Evolutionary conservation across 2,888 invertebrate species (phyloP).

Genomic region (Agapetus fuscipes): DNA sequence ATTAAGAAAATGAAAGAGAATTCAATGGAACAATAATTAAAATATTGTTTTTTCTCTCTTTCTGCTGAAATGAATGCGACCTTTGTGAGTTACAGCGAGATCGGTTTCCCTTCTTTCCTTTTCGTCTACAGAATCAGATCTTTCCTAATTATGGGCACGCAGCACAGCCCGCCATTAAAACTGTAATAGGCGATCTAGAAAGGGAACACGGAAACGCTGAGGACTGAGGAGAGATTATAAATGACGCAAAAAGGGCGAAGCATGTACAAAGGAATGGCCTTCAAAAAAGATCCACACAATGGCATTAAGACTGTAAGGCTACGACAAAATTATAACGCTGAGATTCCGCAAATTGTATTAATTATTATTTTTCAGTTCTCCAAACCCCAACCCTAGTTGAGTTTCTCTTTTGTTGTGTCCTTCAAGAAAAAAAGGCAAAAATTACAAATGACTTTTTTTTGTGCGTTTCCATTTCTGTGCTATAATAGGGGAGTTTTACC

Average conservation of each 20-base stretch:
- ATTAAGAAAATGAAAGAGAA: no score
- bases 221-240: conserved; percentile 20
- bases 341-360: conserved; percentile 22
- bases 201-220: conserved; percentile 19
- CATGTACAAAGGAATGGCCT: conserved; percentile 13
- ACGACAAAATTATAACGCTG: conserved; percentile 21
- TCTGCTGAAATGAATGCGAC: no score
- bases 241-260: conserved; percentile 15
- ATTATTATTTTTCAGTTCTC: conserved; percentile 18
- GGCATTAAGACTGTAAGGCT: conserved; percentile 21
- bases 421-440: conserved; percentile 9
- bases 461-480: conserved; percentile 20
- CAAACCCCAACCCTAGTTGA: background rate
- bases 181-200: conserved; percentile 22
- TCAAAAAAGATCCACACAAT: conserved; percentile 20
- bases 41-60: no score
- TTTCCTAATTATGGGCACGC: conserved; percentile 21
- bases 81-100: no score
- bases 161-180: conserved; percentile 21
- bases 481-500: conserved; percentile 20
- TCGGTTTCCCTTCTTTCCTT: conserved; percentile 8
- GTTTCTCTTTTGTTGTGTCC: background rate
- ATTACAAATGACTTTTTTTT: conserved; percentile 21
- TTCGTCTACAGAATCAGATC: conserved; percentile 16
- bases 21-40: no score